Conservation (phyloP, 2,888 invertebrate genomes). For the Colletes collaris region DNA sequence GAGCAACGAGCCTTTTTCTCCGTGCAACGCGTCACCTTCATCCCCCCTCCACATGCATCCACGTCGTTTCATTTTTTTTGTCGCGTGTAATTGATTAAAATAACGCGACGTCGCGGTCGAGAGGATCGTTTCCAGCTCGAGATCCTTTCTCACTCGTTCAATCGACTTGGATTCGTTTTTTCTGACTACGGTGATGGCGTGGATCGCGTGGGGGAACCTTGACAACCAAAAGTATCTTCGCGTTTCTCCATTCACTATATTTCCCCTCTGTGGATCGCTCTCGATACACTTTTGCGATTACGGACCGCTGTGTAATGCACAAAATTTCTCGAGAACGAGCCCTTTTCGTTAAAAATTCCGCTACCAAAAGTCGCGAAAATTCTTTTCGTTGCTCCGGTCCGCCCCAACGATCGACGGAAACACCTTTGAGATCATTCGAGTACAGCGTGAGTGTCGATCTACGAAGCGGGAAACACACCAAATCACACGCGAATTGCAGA, state of each 20-base stretch:
- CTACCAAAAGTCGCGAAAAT: neutral
- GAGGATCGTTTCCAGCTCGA: conserved; percentile 2
- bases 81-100: neutral
- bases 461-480: conserved; percentile 16
- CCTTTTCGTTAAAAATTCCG: neutral
- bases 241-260: neutral
- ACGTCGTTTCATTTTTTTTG: conserved; percentile 6
- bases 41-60: neutral
- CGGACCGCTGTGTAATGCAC: conserved; percentile 79
- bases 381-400: neutral
- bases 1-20: conserved; percentile 63
- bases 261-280: conserved; percentile 2
- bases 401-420: conserved; percentile 4
- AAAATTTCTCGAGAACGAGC: conserved; percentile 73
- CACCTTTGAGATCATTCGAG: conserved; percentile 42
- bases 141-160: neutral
- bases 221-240: neutral
- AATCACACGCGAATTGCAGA: too few species aligned
- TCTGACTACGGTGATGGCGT: conserved; percentile 32
- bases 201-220: neutral
- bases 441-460: neutral
- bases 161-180: neutral
- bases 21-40: conserved; percentile 4
- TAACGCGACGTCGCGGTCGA: neutral
- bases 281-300: conserved; percentile 77